These are phyloP conservation scores for Galerucella nymphaeae DNA, from an alignment of 2,888 invertebrate species.

Conservation along the genomic window DNA sequence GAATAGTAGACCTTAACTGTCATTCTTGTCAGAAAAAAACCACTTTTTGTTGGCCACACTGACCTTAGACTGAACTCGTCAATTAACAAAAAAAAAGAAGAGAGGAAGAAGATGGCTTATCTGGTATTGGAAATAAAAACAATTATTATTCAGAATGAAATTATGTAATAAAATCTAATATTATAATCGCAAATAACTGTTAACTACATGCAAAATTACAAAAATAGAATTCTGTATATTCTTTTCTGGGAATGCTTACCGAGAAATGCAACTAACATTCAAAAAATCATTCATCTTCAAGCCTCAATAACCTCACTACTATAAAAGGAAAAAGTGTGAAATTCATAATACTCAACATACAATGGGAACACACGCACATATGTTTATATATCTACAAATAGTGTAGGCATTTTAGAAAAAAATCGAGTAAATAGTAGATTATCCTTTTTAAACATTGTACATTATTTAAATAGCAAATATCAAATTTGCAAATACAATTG, in stretches of 20 bases:
- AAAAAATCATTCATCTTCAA: slow-evolving; percentile 35
- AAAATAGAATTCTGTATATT: slow-evolving; percentile 43
- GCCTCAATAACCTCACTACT: slow-evolving; percentile 32
- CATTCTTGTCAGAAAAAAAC: too few relatives aligned
- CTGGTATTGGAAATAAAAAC: background rate
- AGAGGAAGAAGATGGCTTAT: background rate
- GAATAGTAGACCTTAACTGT: too few relatives aligned
- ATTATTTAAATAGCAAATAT: background rate
- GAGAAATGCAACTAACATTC: slow-evolving; percentile 39
- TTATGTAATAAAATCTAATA: slow-evolving; percentile 34
- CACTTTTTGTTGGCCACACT: too few relatives aligned
- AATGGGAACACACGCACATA: slow-evolving; percentile 25
- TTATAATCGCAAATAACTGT: slow-evolving; percentile 39
- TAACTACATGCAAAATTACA: slow-evolving; percentile 44
- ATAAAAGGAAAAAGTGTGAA: slow-evolving; percentile 24
- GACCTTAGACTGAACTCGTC: too few relatives aligned
- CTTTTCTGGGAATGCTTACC: slow-evolving; percentile 41
- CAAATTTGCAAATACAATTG: background rate
- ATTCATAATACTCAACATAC: slow-evolving; percentile 27
- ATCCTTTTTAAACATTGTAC: background rate
- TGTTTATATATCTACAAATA: slow-evolving; percentile 18
- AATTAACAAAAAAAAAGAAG: background rate
- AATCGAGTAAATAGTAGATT: background rate
- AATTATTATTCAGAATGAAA: slow-evolving; percentile 18
- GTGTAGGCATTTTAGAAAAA: slow-evolving; percentile 15